Evolutionary conservation across 2,888 invertebrate genomes (phyloP).

Genomic region (Euphydryas editha): DNA sequence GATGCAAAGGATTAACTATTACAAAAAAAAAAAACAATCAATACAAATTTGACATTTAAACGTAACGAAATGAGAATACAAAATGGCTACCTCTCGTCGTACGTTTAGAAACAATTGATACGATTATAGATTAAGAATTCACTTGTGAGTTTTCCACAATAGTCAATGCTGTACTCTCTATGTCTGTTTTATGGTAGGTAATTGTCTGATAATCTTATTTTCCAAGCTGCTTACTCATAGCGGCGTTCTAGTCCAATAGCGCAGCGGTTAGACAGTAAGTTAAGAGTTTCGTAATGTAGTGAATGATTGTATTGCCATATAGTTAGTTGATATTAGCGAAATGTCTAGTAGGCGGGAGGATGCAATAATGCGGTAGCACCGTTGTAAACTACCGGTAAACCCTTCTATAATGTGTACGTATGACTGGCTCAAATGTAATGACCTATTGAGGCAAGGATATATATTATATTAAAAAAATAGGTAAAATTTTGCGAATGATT

Average conservation of each 20-base stretch:
- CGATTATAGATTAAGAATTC: conserved; percentile 5
- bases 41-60: conserved; percentile 1
- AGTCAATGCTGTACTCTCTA: conserved; percentile 54
- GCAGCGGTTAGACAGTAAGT: conserved; percentile 69
- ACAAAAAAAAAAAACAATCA: background rate
- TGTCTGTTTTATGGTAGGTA: conserved; percentile 63
- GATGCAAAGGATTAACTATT: background rate
- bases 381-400: conserved; percentile 60
- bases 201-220: conserved; percentile 65
- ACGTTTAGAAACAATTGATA: conserved; percentile 19
- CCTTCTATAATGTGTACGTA: conserved; percentile 77
- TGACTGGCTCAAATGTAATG: conserved; percentile 67
- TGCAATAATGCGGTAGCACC: conserved; percentile 64
- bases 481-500: conserved; percentile 75
- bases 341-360: conserved; percentile 75
- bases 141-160: conserved; percentile 33
- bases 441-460: conserved; percentile 42
- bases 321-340: conserved; percentile 75
- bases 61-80: conserved; percentile 5
- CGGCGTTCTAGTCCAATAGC: conserved; percentile 71
- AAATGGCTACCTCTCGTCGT: conserved; percentile 16
- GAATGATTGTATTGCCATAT: conserved; percentile 75
- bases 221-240: conserved; percentile 40
- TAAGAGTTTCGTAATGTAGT: conserved; percentile 74
- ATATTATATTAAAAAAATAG: conserved; percentile 58